Conservation (phyloP, 2,113 vertebrate genomes). For the Potamarius usumacintae region DNA sequence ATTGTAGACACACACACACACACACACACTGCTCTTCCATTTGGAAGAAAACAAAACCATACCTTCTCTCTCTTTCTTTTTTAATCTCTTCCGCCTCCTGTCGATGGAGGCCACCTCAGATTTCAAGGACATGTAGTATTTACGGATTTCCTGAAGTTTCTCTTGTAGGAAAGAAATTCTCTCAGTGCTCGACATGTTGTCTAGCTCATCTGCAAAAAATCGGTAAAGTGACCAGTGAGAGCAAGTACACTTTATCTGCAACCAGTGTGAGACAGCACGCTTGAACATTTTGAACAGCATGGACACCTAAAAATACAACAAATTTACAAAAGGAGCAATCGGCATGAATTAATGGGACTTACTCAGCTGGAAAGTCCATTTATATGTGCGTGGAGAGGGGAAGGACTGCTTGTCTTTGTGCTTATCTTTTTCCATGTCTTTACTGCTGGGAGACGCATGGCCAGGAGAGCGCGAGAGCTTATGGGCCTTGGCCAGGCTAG, state of each 20-base stretch:
- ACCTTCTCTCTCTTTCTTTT: conserved; percentile 99
- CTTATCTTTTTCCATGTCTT: conserved; percentile 83
- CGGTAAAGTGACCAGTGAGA: background rate
- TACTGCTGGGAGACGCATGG: conserved; percentile 78
- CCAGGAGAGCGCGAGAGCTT: conserved; percentile 81
- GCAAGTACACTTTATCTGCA: background rate
- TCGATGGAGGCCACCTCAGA: conserved; percentile 98
- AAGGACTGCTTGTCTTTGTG: conserved; percentile 85
- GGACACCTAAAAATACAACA: background rate
- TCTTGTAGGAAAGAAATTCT: conserved; percentile 96
- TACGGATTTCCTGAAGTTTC: conserved; percentile 95
- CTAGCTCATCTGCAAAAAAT: conserved; percentile 83
- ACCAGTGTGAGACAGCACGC: background rate
- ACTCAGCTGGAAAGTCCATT: conserved; percentile 97
- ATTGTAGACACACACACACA: background rate
- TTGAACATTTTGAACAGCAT: background rate
- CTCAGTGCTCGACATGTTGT: conserved; percentile 90
- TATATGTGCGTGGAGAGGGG: conserved; percentile 85
- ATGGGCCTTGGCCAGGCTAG: conserved; percentile 78
- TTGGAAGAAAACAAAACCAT: conserved; percentile 34
- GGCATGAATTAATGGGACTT: conserved; percentile 56
- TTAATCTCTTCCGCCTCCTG: conserved; percentile 90
- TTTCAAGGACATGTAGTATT: conserved; percentile 97
- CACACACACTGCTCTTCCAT: background rate
- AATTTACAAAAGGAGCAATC: background rate